Evolutionary conservation across 1,140 invertebrate species (phyloP).

Genomic region (Scaptodrosophila lebanonensis): DNA sequence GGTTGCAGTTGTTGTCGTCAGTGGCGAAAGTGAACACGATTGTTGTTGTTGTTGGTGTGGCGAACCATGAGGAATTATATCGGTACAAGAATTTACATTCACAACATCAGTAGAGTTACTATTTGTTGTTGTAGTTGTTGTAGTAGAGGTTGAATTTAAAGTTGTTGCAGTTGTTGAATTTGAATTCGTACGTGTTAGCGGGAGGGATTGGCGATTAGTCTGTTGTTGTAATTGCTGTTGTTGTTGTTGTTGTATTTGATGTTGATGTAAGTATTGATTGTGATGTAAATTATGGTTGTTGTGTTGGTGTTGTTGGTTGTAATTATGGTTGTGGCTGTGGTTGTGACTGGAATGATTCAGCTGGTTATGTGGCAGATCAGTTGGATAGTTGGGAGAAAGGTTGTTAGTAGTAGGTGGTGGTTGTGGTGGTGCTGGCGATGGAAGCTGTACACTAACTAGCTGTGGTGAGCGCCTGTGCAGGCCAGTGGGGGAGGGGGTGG

Average conservation of each 20-base stretch:
- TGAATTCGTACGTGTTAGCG: conserved; percentile 76
- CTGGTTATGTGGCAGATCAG: conserved; percentile 9
- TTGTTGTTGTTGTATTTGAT: conserved; percentile 35
- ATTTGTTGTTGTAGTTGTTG: conserved; percentile 71
- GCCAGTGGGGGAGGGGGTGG: conserved; percentile 21
- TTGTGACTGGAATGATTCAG: conserved; percentile 19
- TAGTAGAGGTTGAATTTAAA: conserved; percentile 62
- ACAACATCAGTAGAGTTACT: conserved; percentile 75
- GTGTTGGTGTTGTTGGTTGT: conserved; percentile 29
- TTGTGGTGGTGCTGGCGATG: too few species aligned
- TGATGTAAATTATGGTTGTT: conserved; percentile 28
- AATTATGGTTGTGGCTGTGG: conserved; percentile 25
- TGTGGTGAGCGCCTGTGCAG: conserved; percentile 1
- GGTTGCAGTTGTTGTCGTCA: conserved; percentile 48
- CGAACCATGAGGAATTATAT: conserved; percentile 75
- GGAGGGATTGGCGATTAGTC: conserved; percentile 76
- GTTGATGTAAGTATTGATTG: conserved; percentile 31
- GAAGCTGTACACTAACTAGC: conserved; percentile 8
- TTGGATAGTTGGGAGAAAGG: conserved; percentile 25
- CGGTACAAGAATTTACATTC: conserved; percentile 77
- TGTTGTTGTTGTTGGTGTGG: conserved; percentile 11
- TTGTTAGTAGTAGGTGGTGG: conserved; percentile 32
- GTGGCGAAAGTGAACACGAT: conserved; percentile 31
- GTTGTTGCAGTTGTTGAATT: conserved; percentile 74
- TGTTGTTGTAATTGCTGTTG: conserved; percentile 58